Percentiles rank a stretch among this genome's conserved stretches.
Evolutionary conservation across 2,113 vertebrate genomes (phyloP).

Genomic region (Cryptoleucopteryx plumbea): DNA sequence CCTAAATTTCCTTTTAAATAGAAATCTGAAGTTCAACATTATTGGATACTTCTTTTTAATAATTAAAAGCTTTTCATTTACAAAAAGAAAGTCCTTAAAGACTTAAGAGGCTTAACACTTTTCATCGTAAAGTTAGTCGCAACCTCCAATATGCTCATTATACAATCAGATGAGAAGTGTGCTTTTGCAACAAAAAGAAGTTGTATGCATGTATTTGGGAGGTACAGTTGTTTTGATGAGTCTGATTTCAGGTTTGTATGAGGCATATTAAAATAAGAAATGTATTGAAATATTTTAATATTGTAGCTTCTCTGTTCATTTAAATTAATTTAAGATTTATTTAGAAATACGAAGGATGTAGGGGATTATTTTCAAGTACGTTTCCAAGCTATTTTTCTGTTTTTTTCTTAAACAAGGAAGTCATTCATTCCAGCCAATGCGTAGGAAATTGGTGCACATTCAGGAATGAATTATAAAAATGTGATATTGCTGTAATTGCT

Average conservation of each 20-base stretch:
- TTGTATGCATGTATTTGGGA: background rate
- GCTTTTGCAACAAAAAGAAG: background rate
- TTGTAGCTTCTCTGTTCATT: background rate
- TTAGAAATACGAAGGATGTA: background rate
- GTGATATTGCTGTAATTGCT: background rate
- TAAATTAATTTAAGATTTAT: background rate
- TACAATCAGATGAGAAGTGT: background rate
- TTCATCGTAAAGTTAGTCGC: background rate
- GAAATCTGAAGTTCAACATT: background rate
- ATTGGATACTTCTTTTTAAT: background rate
- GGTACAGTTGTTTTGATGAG: background rate
- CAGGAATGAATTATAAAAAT: background rate
- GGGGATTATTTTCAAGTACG: background rate
- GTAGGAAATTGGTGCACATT: background rate
- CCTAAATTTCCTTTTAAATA: background rate
- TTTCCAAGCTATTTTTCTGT: background rate
- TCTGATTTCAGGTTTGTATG: background rate
- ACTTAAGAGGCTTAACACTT: background rate
- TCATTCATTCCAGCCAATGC: background rate
- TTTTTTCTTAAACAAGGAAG: background rate
- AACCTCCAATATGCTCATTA: background rate
- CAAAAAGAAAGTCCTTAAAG: background rate
- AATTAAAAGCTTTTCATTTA: background rate
- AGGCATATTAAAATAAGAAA: background rate
- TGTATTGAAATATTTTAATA: background rate